Conservation (phyloP, 2,888 invertebrate genomes). For the Caenorhabditis angaria region DNA sequence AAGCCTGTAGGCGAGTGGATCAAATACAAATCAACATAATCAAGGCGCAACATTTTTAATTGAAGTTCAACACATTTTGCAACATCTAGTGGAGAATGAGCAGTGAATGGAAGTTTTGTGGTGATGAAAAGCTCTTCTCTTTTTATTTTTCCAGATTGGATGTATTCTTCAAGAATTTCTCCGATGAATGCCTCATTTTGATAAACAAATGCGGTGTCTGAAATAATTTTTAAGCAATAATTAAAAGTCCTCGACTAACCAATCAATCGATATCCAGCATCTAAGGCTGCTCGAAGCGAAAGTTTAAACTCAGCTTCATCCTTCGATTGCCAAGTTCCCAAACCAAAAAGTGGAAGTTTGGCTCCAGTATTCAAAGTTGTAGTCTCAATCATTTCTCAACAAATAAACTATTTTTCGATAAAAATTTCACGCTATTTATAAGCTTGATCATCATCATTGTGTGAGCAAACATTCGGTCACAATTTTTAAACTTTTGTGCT, state of each 20-base stretch:
- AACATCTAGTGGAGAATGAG: slow-evolving; percentile 21
- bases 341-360: slow-evolving; percentile 37
- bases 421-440: no score
- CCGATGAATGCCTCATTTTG: slow-evolving; percentile 81
- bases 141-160: slow-evolving; percentile 79
- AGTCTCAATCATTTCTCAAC: background rate
- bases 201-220: slow-evolving; percentile 76
- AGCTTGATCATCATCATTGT: no score
- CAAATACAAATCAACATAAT: slow-evolving; percentile 45
- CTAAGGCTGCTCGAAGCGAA: slow-evolving; percentile 45
- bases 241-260: slow-evolving; percentile 79
- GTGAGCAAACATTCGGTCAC: no score
- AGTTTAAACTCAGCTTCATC: slow-evolving; percentile 13
- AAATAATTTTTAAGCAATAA: background rate
- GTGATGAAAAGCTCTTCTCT: slow-evolving; percentile 47
- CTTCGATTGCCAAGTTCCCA: slow-evolving; percentile 22
- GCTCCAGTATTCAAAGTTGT: slow-evolving; percentile 11
- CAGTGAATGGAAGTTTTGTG: slow-evolving; percentile 38
- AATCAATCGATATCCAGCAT: slow-evolving; percentile 57
- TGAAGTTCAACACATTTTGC: slow-evolving; percentile 21
- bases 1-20: slow-evolving; percentile 28
- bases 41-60: slow-evolving; percentile 25
- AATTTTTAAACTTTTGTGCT: no score
- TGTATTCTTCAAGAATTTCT: slow-evolving; percentile 77
- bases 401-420: no score